Percentiles rank a stretch among this genome's conserved stretches.
Evolutionary conservation across 2,113 vertebrate genomes (phyloP).

Genomic region (Nycticryphes semicollaris): DNA sequence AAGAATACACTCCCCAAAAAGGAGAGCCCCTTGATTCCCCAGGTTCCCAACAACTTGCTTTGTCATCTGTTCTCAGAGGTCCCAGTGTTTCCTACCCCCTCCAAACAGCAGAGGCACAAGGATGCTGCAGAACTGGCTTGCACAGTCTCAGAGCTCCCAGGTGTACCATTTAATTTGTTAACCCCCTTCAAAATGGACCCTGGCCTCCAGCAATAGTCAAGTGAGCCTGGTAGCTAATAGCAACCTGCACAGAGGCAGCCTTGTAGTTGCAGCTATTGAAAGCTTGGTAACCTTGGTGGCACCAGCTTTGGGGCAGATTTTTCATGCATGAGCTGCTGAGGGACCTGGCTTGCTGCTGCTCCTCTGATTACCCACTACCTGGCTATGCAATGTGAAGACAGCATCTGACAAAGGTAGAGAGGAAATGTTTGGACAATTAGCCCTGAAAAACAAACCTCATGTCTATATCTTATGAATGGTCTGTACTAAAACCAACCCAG

Average conservation of each 20-base stretch:
- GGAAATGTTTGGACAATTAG: not conserved
- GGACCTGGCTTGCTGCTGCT: not conserved
- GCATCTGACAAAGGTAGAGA: not conserved
- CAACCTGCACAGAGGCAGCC: not conserved
- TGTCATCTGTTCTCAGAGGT: not conserved
- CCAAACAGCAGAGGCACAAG: not conserved
- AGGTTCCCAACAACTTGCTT: not conserved
- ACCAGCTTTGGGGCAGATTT: not conserved
- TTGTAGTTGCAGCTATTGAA: not conserved
- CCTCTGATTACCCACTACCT: not conserved
- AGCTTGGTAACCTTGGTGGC: not conserved
- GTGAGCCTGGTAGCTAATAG: not conserved
- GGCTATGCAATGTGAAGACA: not conserved
- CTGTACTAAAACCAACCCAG: not conserved
- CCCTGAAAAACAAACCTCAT: not conserved
- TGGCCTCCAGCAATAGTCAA: not conserved
- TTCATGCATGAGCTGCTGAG: not conserved
- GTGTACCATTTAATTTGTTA: not conserved
- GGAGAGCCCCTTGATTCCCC: not conserved
- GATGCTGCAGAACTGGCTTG: not conserved
- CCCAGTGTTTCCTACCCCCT: not conserved
- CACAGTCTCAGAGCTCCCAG: not conserved
- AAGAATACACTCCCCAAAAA: not conserved
- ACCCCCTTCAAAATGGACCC: not conserved
- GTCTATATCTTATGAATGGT: not conserved